Percentiles rank a stretch among this genome's conserved stretches.
Evolutionary conservation across 2,888 invertebrate genomes (phyloP).

Genomic region (Limnephilus lunatus): DNA sequence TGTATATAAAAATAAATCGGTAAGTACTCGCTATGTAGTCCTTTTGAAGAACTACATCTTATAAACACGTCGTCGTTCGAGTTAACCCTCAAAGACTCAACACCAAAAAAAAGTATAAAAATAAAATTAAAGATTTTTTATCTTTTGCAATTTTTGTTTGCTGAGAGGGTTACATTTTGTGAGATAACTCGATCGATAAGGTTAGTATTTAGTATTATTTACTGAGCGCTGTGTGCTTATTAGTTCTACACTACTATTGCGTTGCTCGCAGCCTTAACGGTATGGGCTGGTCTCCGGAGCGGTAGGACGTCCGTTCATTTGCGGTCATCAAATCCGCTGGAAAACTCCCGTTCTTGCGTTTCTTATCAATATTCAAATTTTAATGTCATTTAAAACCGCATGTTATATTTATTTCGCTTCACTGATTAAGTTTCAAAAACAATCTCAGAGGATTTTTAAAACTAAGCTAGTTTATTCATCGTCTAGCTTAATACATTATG

Average conservation of each 20-base stretch:
- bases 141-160: neutral
- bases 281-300: conserved; percentile 7
- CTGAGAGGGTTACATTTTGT: neutral
- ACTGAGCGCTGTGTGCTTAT: conserved; percentile 16
- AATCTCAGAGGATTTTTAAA: neutral
- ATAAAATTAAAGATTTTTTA: neutral
- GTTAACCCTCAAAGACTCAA: neutral
- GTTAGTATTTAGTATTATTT: conserved; percentile 35
- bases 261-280: conserved; percentile 51
- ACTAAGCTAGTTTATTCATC: neutral
- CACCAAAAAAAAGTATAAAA: neutral
- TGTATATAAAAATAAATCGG: conserved; percentile 33
- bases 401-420: neutral
- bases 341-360: neutral
- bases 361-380: conserved; percentile 11
- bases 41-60: conserved; percentile 5
- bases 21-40: conserved; percentile 7
- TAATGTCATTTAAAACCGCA: neutral
- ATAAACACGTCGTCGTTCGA: neutral
- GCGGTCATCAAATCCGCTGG: conserved; percentile 23
- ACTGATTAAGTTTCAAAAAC: neutral
- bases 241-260: conserved; percentile 58
- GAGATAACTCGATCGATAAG: neutral
- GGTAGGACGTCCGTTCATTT: conserved; percentile 28
- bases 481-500: neutral